Evolutionary conservation across 2,888 invertebrate genomes (phyloP), one percentile per base, ranked within the genome.

Genomic region (Ptychoptera contaminata): DNA sequence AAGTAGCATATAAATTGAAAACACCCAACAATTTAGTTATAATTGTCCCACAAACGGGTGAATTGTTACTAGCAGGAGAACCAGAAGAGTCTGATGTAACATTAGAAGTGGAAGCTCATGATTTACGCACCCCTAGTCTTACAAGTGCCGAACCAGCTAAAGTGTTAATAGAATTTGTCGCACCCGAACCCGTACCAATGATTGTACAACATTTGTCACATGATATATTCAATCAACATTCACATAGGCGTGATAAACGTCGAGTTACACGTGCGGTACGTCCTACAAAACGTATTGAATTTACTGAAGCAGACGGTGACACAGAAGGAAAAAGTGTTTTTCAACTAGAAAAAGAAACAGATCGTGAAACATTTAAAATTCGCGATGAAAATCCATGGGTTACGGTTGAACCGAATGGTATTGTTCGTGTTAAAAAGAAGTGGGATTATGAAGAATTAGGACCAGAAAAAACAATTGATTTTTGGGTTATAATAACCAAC

Each of bases 381-480:
- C 74, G 91, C 55, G 91, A 91, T 58, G 88, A 90, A 62, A 92
- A 91, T 70, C 82, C 84, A 52, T 92, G 92, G 91, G 90, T 92
- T 46, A 86, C 84, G 39, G 90, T 92, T 44, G 90, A 87, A 65
- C 78, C 84, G 39, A 88, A 86, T 67, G 92, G 92, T 54, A 84
- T 87, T 46, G 90, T 92, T 57, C 79, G 84, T 58, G 91, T 92
- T 51, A 90, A 88, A 68, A 87, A 90, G 77, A 90, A 90, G 77
- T 92, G 92, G 92, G 91, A 92, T 74, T 92, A 88, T 66, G 92
- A 92, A 61, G 91, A 91, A 60, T 67, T 92, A 40, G 91, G 91
- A 23, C 87, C 88, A 2, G 91, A 92, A 68, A 92, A 92, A 65
- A 91, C 88, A 11, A 91, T 92, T 58, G 91, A 92, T 67, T 92